These are phyloP conservation scores for Limnephilus auricula DNA, from an alignment of 2,888 invertebrate genomes.

Conservation along the genomic window DNA sequence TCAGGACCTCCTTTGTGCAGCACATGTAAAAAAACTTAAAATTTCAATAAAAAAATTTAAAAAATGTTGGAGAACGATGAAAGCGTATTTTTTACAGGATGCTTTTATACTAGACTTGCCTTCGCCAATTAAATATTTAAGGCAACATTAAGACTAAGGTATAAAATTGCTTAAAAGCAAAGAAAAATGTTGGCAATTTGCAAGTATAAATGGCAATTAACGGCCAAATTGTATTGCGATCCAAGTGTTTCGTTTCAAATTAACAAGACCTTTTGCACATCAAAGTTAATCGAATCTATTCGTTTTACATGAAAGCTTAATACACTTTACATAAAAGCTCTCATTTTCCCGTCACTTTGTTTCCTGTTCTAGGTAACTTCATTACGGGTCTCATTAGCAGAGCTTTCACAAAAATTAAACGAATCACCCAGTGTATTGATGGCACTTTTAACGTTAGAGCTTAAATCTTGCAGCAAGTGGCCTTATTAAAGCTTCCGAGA, in stretches of 20 bases:
- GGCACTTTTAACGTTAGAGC: background rate
- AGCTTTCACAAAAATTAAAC: slow-evolving; percentile 51
- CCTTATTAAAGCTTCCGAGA: background rate
- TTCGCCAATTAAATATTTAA: background rate
- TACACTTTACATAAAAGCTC: slow-evolving; percentile 48
- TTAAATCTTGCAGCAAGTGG: background rate
- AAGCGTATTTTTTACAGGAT: background rate
- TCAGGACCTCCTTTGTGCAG: too few species aligned
- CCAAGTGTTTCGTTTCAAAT: slow-evolving; percentile 23
- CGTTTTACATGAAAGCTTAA: slow-evolving; percentile 42
- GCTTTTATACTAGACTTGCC: background rate
- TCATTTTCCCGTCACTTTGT: slow-evolving; percentile 35
- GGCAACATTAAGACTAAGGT: background rate
- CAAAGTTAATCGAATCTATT: slow-evolving; percentile 47
- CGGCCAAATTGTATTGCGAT: slow-evolving; percentile 14
- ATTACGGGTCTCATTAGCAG: slow-evolving; percentile 27
- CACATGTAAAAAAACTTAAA: too few species aligned
- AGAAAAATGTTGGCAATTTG: background rate
- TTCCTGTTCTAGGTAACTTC: slow-evolving; percentile 39
- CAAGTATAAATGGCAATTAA: slow-evolving; percentile 32
- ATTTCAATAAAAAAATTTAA: background rate
- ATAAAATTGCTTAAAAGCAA: background rate
- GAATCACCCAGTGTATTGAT: slow-evolving; percentile 17
- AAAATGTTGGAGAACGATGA: background rate
- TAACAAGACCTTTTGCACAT: slow-evolving; percentile 20